Conservation (phyloP, 2,113 vertebrate species). For the Butorides virescens region DNA sequence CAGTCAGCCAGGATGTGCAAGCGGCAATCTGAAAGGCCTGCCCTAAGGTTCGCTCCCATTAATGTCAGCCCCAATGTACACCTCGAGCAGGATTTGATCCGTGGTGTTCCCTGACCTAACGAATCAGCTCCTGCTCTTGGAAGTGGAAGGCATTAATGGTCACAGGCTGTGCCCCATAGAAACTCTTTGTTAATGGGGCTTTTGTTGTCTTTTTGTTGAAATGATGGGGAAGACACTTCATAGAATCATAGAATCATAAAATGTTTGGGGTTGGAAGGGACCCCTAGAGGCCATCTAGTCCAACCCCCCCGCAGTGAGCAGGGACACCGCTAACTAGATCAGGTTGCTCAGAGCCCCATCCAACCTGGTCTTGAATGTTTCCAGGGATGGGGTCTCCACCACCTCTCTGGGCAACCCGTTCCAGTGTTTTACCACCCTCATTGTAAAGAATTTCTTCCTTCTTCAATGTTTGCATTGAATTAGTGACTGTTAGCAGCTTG, state of each 20-base stretch:
- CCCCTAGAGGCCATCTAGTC: no score
- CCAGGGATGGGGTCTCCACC: no score
- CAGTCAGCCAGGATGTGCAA: not conserved
- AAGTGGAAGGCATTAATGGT: not conserved
- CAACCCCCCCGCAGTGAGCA: no score
- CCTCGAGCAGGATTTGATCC: not conserved
- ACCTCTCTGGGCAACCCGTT: no score
- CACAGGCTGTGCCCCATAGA: not conserved
- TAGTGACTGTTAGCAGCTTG: not conserved
- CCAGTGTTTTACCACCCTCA: no score
- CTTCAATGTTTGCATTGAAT: not conserved
- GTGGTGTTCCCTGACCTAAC: not conserved
- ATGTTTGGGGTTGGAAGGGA: no score
- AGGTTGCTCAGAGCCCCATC: no score
- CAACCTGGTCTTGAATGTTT: no score
- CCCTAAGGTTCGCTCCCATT: not conserved
- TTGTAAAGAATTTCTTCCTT: not conserved
- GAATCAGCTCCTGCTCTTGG: not conserved
- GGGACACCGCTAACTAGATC: no score
- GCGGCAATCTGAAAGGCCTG: not conserved
- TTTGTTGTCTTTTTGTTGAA: not conserved
- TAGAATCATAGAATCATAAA: no score
- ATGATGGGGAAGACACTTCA: not conserved
- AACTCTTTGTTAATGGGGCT: not conserved
- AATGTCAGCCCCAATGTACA: accelerated